A percentile compares a stretch with the other conserved stretches of the same genome.
Conservation (phyloP, 2,797 vertebrate genomes). For the Melanotaenia parkinsoni region DNA sequence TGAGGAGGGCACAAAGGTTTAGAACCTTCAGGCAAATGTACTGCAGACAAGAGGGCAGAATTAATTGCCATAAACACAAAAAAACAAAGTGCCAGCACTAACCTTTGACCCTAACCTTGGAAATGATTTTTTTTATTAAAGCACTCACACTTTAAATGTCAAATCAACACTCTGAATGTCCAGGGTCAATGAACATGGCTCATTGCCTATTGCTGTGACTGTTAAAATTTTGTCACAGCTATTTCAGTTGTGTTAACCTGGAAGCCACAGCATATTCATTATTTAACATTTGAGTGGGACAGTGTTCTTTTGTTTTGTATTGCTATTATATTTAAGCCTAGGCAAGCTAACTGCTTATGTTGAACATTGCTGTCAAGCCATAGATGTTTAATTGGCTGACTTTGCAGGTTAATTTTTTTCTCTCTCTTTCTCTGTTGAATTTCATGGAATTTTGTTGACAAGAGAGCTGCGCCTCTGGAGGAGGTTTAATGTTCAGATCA, state of each 20-base stretch:
- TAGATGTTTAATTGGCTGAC: not conserved
- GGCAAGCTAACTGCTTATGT: not conserved
- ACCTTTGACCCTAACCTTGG: not conserved
- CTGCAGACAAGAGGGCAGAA: not conserved
- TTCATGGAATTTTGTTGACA: slow-evolving; percentile 4
- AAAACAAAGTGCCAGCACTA: not conserved
- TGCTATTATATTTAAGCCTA: not conserved
- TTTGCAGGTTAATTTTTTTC: not conserved
- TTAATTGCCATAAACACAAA: not conserved
- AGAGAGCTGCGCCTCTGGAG: not conserved
- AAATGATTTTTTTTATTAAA: not conserved
- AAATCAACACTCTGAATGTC: not conserved
- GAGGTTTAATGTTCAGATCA: not conserved
- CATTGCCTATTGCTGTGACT: slow-evolving; percentile 15
- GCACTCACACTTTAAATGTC: not conserved
- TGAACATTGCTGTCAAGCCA: not conserved
- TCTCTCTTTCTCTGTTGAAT: not conserved
- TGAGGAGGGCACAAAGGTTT: slow-evolving; percentile 1
- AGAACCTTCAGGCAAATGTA: slow-evolving; percentile 9
- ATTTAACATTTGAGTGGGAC: slow-evolving; percentile 16
- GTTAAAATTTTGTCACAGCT: slow-evolving; percentile 19
- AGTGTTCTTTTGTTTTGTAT: slow-evolving; percentile 5
- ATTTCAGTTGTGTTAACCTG: slow-evolving; percentile 15
- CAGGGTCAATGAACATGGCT: not conserved
- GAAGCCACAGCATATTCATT: slow-evolving; percentile 30